Evolutionary conservation across 2,797 vertebrate species (phyloP).

Genomic region (Florisuga fusca): DNA sequence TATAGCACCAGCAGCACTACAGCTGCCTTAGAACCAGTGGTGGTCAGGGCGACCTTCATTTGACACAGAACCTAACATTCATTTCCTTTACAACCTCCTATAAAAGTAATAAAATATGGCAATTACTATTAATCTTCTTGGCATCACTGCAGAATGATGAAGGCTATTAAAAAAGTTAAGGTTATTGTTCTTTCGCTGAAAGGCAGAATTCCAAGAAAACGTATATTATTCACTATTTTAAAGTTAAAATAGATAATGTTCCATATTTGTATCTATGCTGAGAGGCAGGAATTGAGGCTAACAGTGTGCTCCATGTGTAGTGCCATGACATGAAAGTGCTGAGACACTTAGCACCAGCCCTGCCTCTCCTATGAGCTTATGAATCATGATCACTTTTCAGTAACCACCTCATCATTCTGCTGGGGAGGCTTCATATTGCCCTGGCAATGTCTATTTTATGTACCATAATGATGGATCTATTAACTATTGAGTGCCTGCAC

Average conservation of each 20-base stretch:
- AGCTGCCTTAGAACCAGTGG: background rate
- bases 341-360: background rate
- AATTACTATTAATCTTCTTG: slow-evolving; percentile 24
- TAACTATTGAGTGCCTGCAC: background rate
- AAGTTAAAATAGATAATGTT: background rate
- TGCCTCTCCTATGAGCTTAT: background rate
- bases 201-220: slow-evolving; percentile 21
- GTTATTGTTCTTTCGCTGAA: slow-evolving; percentile 2
- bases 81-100: slow-evolving; percentile 50
- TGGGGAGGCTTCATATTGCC: background rate
- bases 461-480: background rate
- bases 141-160: background rate
- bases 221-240: background rate
- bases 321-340: background rate
- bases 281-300: background rate
- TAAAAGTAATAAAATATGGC: slow-evolving; percentile 58
- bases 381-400: slow-evolving; percentile 15
- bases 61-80: slow-evolving; percentile 41
- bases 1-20: background rate
- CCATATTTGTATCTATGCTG: background rate
- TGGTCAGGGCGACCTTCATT: slow-evolving; percentile 45
- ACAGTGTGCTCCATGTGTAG: background rate
- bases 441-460: background rate
- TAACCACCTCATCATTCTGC: slow-evolving; percentile 4
- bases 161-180: background rate